A percentile compares a stretch with the other conserved stretches of the same genome.
These are phyloP conservation scores for Sternotherus odoratus DNA, from an alignment of 2,797 vertebrate species.

Conservation along the genomic window DNA sequence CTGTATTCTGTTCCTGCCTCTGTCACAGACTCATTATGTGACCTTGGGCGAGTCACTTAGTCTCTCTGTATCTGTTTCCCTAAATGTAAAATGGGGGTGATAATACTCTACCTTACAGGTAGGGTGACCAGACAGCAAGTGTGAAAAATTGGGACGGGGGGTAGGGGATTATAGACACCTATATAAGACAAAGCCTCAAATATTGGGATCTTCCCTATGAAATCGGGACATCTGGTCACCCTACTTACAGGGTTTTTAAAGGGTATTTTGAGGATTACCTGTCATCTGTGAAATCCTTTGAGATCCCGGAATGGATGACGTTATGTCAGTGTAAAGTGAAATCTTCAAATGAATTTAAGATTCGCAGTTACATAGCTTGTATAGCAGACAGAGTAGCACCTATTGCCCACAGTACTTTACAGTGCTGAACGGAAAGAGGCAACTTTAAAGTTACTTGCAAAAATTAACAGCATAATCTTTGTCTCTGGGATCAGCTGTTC, in stretches of 20 bases:
- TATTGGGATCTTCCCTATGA: too few relatives aligned
- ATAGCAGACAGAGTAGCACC: constrained; percentile 43
- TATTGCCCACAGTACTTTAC: constrained; percentile 46
- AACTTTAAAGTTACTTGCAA: constrained; percentile 41
- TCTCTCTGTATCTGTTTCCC: background rate
- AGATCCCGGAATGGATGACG: background rate
- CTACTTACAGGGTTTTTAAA: background rate
- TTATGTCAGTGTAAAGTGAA: constrained; percentile 30
- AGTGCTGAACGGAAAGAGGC: constrained; percentile 50
- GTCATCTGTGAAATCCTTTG: background rate
- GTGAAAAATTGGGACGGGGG: too few relatives aligned
- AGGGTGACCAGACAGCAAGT: too few relatives aligned
- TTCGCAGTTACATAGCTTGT: constrained; percentile 66
- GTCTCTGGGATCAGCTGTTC: constrained; percentile 66
- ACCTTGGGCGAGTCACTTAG: background rate
- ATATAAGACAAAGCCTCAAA: too few relatives aligned
- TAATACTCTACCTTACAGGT: background rate
- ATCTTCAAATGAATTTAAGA: constrained; percentile 60
- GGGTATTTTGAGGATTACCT: background rate
- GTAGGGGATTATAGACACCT: too few relatives aligned
- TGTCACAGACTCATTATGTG: background rate
- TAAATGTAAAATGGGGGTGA: background rate
- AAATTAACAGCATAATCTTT: constrained; percentile 41
- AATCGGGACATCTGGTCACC: too few relatives aligned
- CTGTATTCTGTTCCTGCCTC: background rate